Evolutionary conservation across 2,113 vertebrate species (phyloP), one percentile per base, ranked within the genome.

Genomic region (Garra rufa): DNA sequence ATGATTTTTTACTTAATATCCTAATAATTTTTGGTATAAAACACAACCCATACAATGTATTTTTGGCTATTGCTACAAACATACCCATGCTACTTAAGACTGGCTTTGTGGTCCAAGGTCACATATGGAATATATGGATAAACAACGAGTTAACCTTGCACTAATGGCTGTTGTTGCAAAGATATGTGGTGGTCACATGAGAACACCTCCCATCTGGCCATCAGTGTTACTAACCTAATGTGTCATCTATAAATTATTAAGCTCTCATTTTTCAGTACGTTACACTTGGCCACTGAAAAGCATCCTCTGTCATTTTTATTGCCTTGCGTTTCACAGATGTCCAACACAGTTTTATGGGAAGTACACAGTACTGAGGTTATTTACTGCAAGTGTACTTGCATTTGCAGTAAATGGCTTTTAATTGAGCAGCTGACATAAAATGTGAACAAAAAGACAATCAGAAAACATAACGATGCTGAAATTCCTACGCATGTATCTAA

Each of bases 241-340:
- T 82, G 80, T 85, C 83, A 80, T 70, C 83, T 83, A 84, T 85
- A 81, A 87, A 82, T 85, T 87, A 87, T 87, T 87, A 85, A 63
- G 17, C 48, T 46, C 34, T 24, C 86, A 87, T 87, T 87, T 87
- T 77, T 85, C 52, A 83, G 17, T 52, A 26, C 10, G 26, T 80
- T 80, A 81, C 63, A 81, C 80, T 82, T 41, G 80, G 80, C 65
- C 46, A 70, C 44, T 55, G 48, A 82, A 82, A 82, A 82, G 63
- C 80, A 70, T 82, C 80, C 26, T 30, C 59, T 67, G 78, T 67
- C 61, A 81, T 50, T 81, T 67, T 52, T 82, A 38, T 41, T 41
- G 48, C 17, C 44, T 30, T 15, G 21, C 57, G 2, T 30, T 81
- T 81, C 28, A n/a, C 63, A 70, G 80, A 82, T 82, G 63, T 46